Conservation (phyloP, 2,888 invertebrate species). For the Odontocolon sp. region DNA sequence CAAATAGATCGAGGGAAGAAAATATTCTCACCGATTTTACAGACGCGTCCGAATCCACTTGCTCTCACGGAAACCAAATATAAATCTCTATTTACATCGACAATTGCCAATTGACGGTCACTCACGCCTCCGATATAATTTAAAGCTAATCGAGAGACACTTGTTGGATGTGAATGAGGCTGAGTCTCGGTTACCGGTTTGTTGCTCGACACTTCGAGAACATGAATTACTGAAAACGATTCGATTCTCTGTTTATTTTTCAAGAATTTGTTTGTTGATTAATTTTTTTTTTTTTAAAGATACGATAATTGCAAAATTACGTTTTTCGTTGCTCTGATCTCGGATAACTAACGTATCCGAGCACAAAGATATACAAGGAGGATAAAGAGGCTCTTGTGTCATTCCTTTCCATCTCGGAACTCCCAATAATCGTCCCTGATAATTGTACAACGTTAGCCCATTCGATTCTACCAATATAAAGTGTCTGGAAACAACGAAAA, state of each 20-base stretch:
- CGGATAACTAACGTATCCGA: slow-evolving; percentile 93
- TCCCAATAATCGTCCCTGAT: slow-evolving; percentile 93
- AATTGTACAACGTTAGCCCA: slow-evolving; percentile 93
- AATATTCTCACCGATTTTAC: slow-evolving; percentile 75
- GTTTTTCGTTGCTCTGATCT: slow-evolving; percentile 91
- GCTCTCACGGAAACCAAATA: slow-evolving; percentile 89
- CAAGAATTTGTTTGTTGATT: neutral
- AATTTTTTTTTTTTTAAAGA: neutral
- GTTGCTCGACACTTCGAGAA: slow-evolving; percentile 91
- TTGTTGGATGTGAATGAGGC: slow-evolving; percentile 88
- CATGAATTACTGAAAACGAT: slow-evolving; percentile 87
- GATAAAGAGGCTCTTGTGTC: slow-evolving; percentile 90
- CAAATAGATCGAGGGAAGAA: neutral
- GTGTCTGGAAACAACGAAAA: slow-evolving; percentile 84
- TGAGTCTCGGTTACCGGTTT: slow-evolving; percentile 89
- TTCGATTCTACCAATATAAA: slow-evolving; percentile 94
- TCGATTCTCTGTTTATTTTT: slow-evolving; percentile 17
- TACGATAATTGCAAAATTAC: slow-evolving; percentile 82
- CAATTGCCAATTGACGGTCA: slow-evolving; percentile 92
- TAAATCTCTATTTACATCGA: slow-evolving; percentile 95
- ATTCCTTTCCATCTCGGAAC: slow-evolving; percentile 93
- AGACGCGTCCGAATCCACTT: slow-evolving; percentile 76
- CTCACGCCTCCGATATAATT: slow-evolving; percentile 91
- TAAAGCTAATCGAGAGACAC: slow-evolving; percentile 90
- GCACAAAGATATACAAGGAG: slow-evolving; percentile 90